Percentiles rank a stretch among this genome's conserved stretches.
phyloP scores from a whole-genome alignment of 2,113 vertebrate genomes.

The Poeciliopsis turrubarensis region DNA sequence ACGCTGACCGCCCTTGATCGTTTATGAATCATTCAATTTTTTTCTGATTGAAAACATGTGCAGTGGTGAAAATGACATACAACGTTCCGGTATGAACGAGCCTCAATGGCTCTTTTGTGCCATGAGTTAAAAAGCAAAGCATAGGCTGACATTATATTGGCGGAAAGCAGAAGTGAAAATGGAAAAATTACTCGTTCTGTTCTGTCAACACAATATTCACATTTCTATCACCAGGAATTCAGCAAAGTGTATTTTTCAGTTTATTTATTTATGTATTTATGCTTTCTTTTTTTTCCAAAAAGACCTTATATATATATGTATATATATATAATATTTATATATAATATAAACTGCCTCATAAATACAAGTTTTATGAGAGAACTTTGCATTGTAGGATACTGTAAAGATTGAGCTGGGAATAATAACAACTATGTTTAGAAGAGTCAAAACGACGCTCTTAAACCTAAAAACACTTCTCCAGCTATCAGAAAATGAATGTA shows the following conservation, averaged over 20 bases:
- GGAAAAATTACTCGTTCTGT: not conserved
- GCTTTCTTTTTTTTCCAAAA: not conserved
- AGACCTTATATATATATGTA: not conserved
- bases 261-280: too few relatives aligned
- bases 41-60: conserved; percentile 21
- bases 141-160: not conserved
- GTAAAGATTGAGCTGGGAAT: too few relatives aligned
- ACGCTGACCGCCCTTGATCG: conserved; percentile 15
- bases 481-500: not conserved
- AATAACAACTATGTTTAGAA: not conserved
- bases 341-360: not conserved
- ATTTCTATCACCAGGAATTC: too few relatives aligned
- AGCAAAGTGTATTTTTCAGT: too few relatives aligned
- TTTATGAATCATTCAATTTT: conserved; percentile 16
- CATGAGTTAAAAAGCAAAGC: not conserved
- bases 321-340: not conserved
- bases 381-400: not conserved
- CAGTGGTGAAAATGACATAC: conserved; percentile 1
- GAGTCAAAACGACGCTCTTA: not conserved
- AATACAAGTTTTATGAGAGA: not conserved
- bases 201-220: too few relatives aligned
- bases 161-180: not conserved
- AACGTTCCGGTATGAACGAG: not conserved
- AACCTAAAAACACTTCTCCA: not conserved
- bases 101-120: not conserved